Conservation (phyloP, 2,113 vertebrate genomes). For the Nyctereutes procyonoides region DNA sequence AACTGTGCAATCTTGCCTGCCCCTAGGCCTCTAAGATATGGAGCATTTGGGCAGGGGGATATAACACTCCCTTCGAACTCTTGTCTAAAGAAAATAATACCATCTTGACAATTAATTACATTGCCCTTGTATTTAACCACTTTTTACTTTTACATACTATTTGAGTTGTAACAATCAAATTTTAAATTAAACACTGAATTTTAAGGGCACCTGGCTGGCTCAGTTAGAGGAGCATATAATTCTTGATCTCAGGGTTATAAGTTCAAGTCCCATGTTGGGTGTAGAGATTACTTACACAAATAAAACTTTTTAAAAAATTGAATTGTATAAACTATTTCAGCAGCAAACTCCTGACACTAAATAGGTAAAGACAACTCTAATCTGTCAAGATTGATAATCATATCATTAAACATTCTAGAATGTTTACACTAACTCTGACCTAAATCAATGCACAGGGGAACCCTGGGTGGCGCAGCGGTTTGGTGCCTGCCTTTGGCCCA, state of each 20-base stretch:
- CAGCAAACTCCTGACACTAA: background rate
- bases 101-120: background rate
- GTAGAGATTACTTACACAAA: background rate
- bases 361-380: background rate
- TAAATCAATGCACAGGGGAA: background rate
- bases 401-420: background rate
- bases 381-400: background rate
- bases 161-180: background rate
- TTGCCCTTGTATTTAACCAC: background rate
- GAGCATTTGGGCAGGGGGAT: background rate
- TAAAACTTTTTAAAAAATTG: background rate
- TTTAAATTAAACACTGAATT: conserved; percentile 35
- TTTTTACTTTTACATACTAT: conserved; percentile 9
- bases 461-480: too few relatives aligned
- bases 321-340: conserved; percentile 57
- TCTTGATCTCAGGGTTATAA: background rate
- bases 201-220: background rate
- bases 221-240: background rate
- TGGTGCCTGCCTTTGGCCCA: too few relatives aligned
- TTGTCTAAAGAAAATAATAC: background rate
- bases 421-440: conserved; percentile 29
- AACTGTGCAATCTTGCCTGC: background rate
- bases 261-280: background rate
- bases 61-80: background rate
- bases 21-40: background rate